These are phyloP conservation scores for Ictalurus furcatus DNA, from an alignment of 2,113 vertebrate species.

Conservation along the genomic window DNA sequence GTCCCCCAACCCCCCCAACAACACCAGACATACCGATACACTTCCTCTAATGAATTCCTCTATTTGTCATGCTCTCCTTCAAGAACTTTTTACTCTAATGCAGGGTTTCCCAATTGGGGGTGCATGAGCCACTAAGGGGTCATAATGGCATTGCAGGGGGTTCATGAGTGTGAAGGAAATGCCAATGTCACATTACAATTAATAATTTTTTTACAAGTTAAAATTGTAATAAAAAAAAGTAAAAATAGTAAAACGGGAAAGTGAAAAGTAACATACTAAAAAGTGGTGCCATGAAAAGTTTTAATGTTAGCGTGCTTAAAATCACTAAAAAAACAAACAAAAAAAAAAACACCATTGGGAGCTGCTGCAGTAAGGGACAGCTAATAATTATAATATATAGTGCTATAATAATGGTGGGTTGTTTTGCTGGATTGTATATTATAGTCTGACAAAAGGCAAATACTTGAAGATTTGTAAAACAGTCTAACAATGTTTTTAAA, in stretches of 20 bases:
- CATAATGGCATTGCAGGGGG: not conserved
- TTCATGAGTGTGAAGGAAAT: not conserved
- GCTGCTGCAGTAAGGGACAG: not conserved
- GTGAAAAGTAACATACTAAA: not conserved
- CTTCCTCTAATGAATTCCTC: constrained; percentile 74
- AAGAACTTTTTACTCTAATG: constrained; percentile 56
- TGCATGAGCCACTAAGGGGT: not conserved
- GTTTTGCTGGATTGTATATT: not conserved
- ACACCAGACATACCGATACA: constrained; percentile 55
- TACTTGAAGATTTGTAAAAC: not conserved
- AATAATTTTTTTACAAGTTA: not conserved
- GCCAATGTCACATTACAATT: not conserved
- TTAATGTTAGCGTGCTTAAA: not conserved
- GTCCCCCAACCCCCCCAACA: constrained; percentile 35
- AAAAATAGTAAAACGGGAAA: not conserved
- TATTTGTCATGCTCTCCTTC: constrained; percentile 66
- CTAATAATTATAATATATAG: not conserved
- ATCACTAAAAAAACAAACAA: not conserved
- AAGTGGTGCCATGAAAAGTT: not conserved
- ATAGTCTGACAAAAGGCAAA: not conserved
- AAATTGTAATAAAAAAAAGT: not conserved
- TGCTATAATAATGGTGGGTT: not conserved
- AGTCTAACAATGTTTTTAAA: not conserved
- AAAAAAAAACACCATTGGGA: not conserved
- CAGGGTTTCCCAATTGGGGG: not conserved